These are phyloP conservation scores for Diorhabda carinulata DNA, from an alignment of 1,140 invertebrate species.

Conservation along the genomic window DNA sequence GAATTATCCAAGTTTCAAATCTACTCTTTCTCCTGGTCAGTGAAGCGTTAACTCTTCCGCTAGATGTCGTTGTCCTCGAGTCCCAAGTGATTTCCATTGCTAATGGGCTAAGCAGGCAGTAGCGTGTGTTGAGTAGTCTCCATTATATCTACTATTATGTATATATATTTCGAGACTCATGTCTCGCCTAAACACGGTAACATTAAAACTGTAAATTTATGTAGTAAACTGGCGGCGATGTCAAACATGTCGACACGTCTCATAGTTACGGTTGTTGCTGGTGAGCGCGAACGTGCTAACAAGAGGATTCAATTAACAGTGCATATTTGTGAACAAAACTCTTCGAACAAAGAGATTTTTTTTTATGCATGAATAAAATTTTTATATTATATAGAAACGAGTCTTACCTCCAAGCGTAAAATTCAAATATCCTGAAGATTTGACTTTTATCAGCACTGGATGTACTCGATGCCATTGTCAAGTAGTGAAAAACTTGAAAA, in stretches of 20 bases:
- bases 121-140: conserved; percentile 4
- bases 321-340: too few species aligned
- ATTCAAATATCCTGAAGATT: too few species aligned
- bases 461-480: too few species aligned
- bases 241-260: conserved; percentile 9
- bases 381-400: too few species aligned
- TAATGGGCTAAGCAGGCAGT: conserved; percentile 11
- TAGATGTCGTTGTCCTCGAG: not conserved
- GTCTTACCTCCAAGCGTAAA: too few species aligned
- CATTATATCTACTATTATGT: conserved; percentile 11
- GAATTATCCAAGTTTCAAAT: not conserved
- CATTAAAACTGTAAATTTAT: conserved; percentile 17
- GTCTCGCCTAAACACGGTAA: conserved; percentile 7
- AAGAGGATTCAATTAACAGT: not conserved
- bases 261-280: not conserved
- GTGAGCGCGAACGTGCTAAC: not conserved
- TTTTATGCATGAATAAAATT: too few species aligned
- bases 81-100: conserved; percentile 11
- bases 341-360: too few species aligned
- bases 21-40: not conserved
- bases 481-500: too few species aligned
- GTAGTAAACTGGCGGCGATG: conserved; percentile 11
- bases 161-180: conserved; percentile 6
- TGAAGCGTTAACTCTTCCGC: conserved; percentile 1
- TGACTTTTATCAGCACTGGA: too few species aligned